Evolutionary conservation across 92 coral and sea anemone species (phyloP), one percentile per base, ranked within the genome.

Genomic region (Bergia puertoricense): DNA sequence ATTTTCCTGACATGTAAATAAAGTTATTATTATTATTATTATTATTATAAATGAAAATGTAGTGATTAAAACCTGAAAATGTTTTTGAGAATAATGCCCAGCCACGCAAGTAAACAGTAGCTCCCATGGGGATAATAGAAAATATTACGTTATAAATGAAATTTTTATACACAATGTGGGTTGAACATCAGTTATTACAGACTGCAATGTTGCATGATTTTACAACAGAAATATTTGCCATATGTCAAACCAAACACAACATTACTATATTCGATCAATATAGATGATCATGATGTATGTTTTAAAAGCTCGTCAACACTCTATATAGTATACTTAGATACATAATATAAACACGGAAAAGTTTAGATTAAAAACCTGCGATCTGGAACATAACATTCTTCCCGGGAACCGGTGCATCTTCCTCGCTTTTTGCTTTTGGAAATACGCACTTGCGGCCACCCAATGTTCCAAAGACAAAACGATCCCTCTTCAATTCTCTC

Each of bases 401-500:
- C 56, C 87, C 87, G 10, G 87, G 87, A 37, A 84, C 79, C 46
- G 79, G 87, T 7, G 45, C 79, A 69, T 84, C 87, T 10, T 84
- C 87, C 6, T 84, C 87, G 77, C 87, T 84, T 40, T 84, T 84
- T 69, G 38, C 68, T 38, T 74, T 69, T 2, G 87, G 87, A 84
- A 84, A 84, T 18, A 84, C 87, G 87, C 87, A 84, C 62, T 92
- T 93, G 22, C 90, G 92, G 66, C 75, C 84, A 16, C 91, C 77
- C 77, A 93, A 88, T 46, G 90, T 82, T 5, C 93, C 98, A 41
- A 95, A 76, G 65, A 89, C 93, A 89, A 88, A 95, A 13, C 94
- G 91, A 46, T 95, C 96, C 50, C 94, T 92, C 59, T 93, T 95
- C 75, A 93, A 93, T 54, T 95, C 98, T 78, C 98, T 86, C 86